Base-by-base conservation (phyloP, 2,113 vertebrate species). In the Tylochromis polylepis region DNA sequence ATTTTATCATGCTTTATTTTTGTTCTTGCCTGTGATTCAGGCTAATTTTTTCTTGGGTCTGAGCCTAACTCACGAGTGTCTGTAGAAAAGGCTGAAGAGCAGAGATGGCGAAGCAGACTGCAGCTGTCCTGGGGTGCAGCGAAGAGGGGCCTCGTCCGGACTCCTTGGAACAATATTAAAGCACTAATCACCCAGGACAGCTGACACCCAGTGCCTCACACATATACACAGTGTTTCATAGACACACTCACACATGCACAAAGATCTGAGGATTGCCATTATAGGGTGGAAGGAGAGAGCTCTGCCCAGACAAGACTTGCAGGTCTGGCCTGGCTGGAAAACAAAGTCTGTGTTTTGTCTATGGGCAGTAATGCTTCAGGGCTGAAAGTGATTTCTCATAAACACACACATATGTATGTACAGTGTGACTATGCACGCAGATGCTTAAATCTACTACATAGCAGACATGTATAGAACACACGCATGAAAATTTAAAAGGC, bases 281-380 rank as follows among this genome's bases (percentile, higher is more conserved):
- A 53, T 65, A 90, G 88, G 88, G 90, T 92, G 89, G 88, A 95
- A 93, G 90, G 58, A 92, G 87, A 90, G 83, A 90, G 91, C 92
- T 90, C 89, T 92, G 96, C 92, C 94, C 92, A 91, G 90, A 94
- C 94, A 95, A 94, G 93, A 94, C 92, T 91, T 88, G 78, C 93
- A 95, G 93, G 94, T 95, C 95, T 93, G 93, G 96, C 94, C 95
- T 92, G 91, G 94, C 95, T 95, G 94, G 86, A 96, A 95, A 95
- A 92, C 93, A 96, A 94, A 96, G 96, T 97, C 97, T 97, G 96
- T 98, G 97, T 97, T 97, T 97, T 97, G 97, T 97, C 97, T 98
- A 96, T 91, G 91, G 95, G 94, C 91, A 94, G 84, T 60, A 70
- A 85, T 87, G 94, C 97, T 97, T 94, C 94, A 91, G 96, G 92